Conservation (phyloP, 2,888 invertebrate species). For the Lepidocyrtinus sp. region DNA sequence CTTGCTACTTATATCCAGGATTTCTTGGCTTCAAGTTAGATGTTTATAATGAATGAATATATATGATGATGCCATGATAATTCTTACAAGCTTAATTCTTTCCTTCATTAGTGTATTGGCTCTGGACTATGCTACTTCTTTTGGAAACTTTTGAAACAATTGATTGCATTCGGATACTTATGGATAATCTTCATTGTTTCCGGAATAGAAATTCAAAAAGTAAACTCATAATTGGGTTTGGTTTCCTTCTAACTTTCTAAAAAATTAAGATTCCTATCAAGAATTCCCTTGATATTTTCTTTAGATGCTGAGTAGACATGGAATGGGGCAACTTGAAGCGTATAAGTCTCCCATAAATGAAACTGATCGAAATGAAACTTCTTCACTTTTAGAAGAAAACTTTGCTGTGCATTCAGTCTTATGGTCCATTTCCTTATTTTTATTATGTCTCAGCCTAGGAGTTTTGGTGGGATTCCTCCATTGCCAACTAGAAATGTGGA, state of each 20-base stretch:
- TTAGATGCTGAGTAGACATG: neutral
- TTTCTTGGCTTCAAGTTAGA: slow-evolving; percentile 47
- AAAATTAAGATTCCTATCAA: too few species aligned
- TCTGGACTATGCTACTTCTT: slow-evolving; percentile 18
- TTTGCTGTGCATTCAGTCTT: slow-evolving; percentile 10
- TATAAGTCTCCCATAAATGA: neutral
- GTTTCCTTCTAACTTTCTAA: too few species aligned
- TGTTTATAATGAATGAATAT: neutral
- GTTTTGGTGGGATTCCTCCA: slow-evolving; percentile 11
- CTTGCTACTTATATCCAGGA: slow-evolving; percentile 38
- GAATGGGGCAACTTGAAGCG: neutral
- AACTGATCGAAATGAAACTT: neutral
- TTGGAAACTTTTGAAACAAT: slow-evolving; percentile 7
- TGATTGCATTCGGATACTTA: slow-evolving; percentile 28
- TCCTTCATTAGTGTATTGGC: slow-evolving; percentile 22
- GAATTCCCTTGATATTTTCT: too few species aligned
- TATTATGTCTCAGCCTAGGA: slow-evolving; percentile 24
- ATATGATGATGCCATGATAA: neutral
- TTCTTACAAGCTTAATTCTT: neutral
- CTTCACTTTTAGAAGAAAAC: neutral
- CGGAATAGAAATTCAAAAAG: slow-evolving; percentile 32
- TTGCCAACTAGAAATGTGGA: neutral
- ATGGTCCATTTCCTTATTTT: neutral
- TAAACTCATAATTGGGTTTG: slow-evolving; percentile 8
- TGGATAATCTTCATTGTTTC: slow-evolving; percentile 41